Evolutionary conservation across 2,888 invertebrate genomes (phyloP), one percentile per base, ranked within the genome.

Genomic region (Limnephilus auricula): DNA sequence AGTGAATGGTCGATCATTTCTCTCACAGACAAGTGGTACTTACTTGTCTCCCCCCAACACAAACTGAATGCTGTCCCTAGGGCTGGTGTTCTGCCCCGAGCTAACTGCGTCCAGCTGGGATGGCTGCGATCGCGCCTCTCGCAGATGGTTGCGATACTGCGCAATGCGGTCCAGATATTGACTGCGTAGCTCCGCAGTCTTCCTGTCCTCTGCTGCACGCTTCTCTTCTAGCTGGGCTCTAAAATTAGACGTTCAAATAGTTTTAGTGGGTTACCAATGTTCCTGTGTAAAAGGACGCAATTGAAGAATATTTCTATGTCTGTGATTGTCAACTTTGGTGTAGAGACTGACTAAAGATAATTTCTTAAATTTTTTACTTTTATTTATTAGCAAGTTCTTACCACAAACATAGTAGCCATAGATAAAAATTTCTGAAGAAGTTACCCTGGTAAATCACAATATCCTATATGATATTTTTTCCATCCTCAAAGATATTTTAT

Each of bases 171-270:
- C 92, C 31, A 93, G 50, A 85, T 92, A 92, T 86, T 93, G 93
- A 13, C 94, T 93, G 34, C 94, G 94, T 93, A 92, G 84, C 87
- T 93, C 93, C 45, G 90, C 91, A 32, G 92, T 25, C 94, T 93
- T 90, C 94, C 95, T 94, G 40, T 95, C 95, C 93, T 96, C 96
- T 91, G 95, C 95, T 0, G 95, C 95, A 90, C 95, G 93, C 0
- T 96, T 95, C 93, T 96, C 96, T 94, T 96, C 96, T 91, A 95
- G 93, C 93, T 96, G 96, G 92, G 95, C 94, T 92, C 96, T 96
- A 93, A 9, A 88, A 88, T 31, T 25, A 65, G 25, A 65, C 0
- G n/a, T 50, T 50, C 18, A 50, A 50, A 50, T 50, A 18, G 50
- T 65, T 65, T 65, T 1, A 25, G 1, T 25, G 65, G 25, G 65